Conservation (phyloP, 37 sponge, comb jelly and placozoan species). For the Chondrilla cf. caribensis region DNA sequence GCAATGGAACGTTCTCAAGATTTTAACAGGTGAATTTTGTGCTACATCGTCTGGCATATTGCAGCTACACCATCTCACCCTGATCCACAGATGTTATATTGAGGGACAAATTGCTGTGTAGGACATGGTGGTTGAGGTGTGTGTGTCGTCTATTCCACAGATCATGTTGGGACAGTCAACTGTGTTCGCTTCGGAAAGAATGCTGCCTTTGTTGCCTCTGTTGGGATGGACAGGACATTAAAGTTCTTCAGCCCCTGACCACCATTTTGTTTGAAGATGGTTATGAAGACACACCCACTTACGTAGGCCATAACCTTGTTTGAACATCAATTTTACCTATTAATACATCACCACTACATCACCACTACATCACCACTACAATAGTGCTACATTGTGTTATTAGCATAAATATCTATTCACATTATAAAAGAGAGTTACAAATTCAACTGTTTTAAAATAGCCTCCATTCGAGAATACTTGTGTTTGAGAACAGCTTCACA, state of each 20-base stretch:
- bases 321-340: neutral
- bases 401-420: no score
- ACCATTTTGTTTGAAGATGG: neutral
- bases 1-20: conserved; percentile 80
- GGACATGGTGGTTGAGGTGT: neutral
- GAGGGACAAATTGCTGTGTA: neutral
- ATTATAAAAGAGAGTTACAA: neutral
- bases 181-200: conserved; percentile 91
- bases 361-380: neutral
- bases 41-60: no score
- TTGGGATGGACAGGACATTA: conserved; percentile 86
- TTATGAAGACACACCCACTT: neutral
- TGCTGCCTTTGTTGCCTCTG: conserved; percentile 86
- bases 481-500: neutral
- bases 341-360: neutral
- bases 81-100: no score
- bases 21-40: conserved; percentile 55
- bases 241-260: conserved; percentile 70
- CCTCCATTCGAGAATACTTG: neutral
- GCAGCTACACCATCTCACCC: no score
- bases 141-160: conserved; percentile 11
- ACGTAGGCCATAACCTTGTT: neutral
- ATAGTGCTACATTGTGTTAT: no score
- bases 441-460: neutral
- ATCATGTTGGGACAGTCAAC: conserved; percentile 81